Percentiles rank a stretch among this genome's conserved stretches.
Conservation (phyloP, 2,888 invertebrate species). For the Aphodius granarius region DNA sequence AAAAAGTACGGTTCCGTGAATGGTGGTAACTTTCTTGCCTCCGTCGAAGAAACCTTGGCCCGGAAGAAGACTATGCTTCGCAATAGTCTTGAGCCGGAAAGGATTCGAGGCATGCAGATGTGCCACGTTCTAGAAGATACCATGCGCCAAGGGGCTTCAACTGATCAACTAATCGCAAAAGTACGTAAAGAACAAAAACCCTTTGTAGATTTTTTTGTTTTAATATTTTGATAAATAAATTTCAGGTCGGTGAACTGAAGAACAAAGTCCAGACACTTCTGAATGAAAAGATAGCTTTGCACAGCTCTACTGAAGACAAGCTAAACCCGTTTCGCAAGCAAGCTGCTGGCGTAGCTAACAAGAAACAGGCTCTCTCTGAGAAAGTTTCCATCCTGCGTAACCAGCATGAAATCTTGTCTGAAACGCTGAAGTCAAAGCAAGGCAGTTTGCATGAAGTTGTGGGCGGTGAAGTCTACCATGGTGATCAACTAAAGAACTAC, state of each 20-base stretch:
- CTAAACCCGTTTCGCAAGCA: constrained; percentile 84
- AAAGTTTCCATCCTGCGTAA: constrained; percentile 68
- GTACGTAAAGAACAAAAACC: neutral
- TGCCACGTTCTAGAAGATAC: neutral
- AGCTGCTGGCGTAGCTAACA: constrained; percentile 76
- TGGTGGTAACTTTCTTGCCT: neutral
- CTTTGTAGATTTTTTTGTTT: neutral
- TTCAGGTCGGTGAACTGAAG: neutral
- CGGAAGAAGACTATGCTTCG: neutral
- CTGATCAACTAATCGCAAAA: neutral
- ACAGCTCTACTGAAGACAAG: constrained; percentile 65
- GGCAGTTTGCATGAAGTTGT: constrained; percentile 39
- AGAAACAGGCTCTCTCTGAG: constrained; percentile 75
- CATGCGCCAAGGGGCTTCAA: neutral
- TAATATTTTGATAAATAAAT: neutral
- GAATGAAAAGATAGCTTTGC: constrained; percentile 33
- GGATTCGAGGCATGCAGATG: neutral
- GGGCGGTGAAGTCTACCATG: constrained; percentile 72
- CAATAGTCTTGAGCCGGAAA: neutral
- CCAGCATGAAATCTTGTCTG: constrained; percentile 63
- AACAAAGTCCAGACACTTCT: constrained; percentile 28
- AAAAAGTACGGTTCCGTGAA: neutral
- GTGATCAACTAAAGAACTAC: constrained; percentile 84
- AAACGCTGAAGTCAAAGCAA: constrained; percentile 62
- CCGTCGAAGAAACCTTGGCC: neutral